A percentile compares a stretch with the other conserved stretches of the same genome.
These are phyloP conservation scores for Bombus superbus DNA, from an alignment of 1,140 invertebrate genomes.

Conservation along the genomic window DNA sequence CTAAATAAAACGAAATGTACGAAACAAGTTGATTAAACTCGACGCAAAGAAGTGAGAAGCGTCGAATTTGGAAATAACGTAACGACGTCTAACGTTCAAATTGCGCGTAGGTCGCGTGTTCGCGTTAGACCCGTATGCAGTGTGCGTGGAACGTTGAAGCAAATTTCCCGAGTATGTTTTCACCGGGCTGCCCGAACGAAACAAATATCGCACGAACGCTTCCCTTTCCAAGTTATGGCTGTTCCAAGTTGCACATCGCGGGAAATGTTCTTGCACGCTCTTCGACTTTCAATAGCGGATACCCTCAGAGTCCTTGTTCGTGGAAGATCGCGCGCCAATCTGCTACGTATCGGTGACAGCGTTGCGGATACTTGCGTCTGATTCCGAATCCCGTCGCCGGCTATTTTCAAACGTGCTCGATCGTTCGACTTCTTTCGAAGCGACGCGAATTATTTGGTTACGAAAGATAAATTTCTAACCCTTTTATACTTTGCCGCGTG, in stretches of 20 bases:
- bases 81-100: background rate
- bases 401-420: background rate
- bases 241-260: background rate
- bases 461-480: too few relatives aligned
- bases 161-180: background rate
- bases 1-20: too few relatives aligned
- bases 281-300: slow-evolving; percentile 26
- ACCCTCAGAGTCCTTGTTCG: slow-evolving; percentile 11
- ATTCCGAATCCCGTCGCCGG: background rate
- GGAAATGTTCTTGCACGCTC: slow-evolving; percentile 32
- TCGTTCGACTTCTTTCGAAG: background rate
- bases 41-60: too few relatives aligned
- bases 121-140: background rate
- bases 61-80: too few relatives aligned
- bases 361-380: background rate
- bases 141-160: background rate
- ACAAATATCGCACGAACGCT: slow-evolving; percentile 15
- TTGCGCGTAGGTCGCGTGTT: background rate
- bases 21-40: background rate
- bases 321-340: background rate
- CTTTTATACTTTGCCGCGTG: too few relatives aligned
- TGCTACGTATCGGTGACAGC: background rate
- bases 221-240: background rate
- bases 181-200: background rate
- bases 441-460: too few relatives aligned